Percentiles rank a stretch among this genome's conserved stretches.
Conservation (phyloP, 64 coral and sea anemone species). For the Montipora sp. region DNA sequence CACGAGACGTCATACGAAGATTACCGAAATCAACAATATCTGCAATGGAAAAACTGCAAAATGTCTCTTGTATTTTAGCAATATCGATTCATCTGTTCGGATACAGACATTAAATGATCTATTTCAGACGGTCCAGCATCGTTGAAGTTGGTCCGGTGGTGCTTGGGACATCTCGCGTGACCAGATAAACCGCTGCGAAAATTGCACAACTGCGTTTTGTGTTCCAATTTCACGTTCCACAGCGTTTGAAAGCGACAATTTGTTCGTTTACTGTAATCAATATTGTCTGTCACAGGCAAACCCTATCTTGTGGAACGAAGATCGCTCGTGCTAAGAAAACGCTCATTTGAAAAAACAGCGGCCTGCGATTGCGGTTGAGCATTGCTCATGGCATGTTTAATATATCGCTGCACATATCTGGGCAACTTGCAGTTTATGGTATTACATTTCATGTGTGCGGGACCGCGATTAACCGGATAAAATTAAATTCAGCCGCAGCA, state of each 20-base stretch:
- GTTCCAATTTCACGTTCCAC: background rate
- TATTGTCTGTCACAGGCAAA: background rate
- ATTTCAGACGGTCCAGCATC: too few relatives aligned
- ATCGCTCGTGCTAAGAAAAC: background rate
- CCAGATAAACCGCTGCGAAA: background rate
- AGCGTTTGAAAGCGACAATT: background rate
- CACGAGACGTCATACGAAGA: too few relatives aligned
- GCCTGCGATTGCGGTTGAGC: constrained; percentile 34
- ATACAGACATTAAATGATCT: too few relatives aligned
- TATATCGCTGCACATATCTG: constrained; percentile 28
- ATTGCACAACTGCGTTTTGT: background rate
- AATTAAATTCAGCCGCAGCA: background rate
- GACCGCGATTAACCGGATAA: background rate
- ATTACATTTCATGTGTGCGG: constrained; percentile 28
- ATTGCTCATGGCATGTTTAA: background rate
- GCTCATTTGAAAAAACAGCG: background rate
- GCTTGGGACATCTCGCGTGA: background rate
- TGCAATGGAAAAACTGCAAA: too few relatives aligned
- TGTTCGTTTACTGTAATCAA: background rate
- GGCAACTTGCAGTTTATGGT: background rate
- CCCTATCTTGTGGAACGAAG: constrained; percentile 8
- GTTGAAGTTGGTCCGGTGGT: too few relatives aligned
- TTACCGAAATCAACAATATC: too few relatives aligned
- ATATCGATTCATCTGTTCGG: too few relatives aligned
- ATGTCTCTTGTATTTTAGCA: too few relatives aligned